These are phyloP conservation scores for Melanostoma mellinum DNA, from an alignment of 2,888 invertebrate genomes.

Conservation along the genomic window DNA sequence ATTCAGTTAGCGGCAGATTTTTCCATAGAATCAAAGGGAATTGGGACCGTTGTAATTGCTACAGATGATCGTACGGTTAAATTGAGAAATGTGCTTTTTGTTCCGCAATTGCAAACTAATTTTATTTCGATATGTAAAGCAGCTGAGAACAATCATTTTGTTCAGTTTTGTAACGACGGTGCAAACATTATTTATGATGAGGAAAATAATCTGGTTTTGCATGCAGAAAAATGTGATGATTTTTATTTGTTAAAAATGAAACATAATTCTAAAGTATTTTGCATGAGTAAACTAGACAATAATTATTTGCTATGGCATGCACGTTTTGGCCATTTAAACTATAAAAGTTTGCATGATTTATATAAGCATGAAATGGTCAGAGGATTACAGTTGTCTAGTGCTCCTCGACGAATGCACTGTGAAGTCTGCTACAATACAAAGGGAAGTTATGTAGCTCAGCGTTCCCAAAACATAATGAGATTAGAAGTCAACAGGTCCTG, in stretches of 20 bases:
- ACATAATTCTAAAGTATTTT: constrained; percentile 4
- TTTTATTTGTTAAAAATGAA: too few relatives aligned
- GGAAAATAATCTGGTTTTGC: constrained; percentile 8
- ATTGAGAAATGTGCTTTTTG: too few relatives aligned
- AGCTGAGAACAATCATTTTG: not conserved
- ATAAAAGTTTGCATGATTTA: constrained; percentile 25
- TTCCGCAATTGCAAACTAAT: constrained; percentile 18
- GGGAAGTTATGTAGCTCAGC: constrained; percentile 8
- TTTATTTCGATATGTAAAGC: constrained; percentile 14
- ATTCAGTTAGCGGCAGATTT: too few relatives aligned
- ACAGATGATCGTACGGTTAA: too few relatives aligned
- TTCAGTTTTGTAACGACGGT: constrained; percentile 3
- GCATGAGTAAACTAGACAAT: constrained; percentile 6
- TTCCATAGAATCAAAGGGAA: too few relatives aligned
- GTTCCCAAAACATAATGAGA: constrained; percentile 2
- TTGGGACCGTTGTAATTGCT: too few relatives aligned
- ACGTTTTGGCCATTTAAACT: too few relatives aligned
- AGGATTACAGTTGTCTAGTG: constrained; percentile 9
- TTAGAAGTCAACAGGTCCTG: not conserved
- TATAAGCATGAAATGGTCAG: constrained; percentile 24
- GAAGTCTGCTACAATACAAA: constrained; percentile 21
- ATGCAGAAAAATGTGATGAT: constrained; percentile 8
- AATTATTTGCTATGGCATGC: constrained; percentile 16
- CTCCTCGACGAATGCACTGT: constrained; percentile 16
- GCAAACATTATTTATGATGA: constrained; percentile 15